Evolutionary conservation across 2,888 invertebrate genomes (phyloP), one percentile per base, ranked within the genome.

Genomic region (Harpalus rubripes): DNA sequence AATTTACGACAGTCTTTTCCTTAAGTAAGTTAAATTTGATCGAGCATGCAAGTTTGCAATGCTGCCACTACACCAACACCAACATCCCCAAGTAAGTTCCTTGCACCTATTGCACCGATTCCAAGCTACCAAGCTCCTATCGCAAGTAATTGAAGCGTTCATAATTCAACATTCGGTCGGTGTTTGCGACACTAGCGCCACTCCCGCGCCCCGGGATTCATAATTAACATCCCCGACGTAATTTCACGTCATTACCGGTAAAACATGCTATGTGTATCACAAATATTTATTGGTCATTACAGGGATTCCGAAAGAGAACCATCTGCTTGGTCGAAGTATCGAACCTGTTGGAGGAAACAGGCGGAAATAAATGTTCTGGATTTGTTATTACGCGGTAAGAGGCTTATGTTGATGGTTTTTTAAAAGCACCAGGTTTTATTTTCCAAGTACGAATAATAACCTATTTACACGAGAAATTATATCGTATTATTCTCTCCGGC

Each of bases 251-350:
- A 80, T 85, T 80, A 72, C 72, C 32, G 61, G 58, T 80, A 79
- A 80, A 85, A 85, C 58, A 68, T 68, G 72, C 59, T 44, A 85
- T 65, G 85, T 85, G 68, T 72, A 39, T 65, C 59, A 58, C 85
- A 72, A 80, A 85, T 85, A 85, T 85, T 85, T 85, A 85, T 85
- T 85, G 79, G 80, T 65, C 79, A 85, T 85, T 85, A 85, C 18
- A 18, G 59, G 72, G 72, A 74, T 74, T 74, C 16, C 12, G 58
- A 56, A 68, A 18, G 72, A n/a, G 65, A 18, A 16, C 41, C 44
- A 74, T 41, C 72, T 74, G 72, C 52, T 74, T 74, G 63, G 16
- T 44, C 72, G 44, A 74, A 74, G 18, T 74, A 74, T 74, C 72
- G 72, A 44, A 74, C 44, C 44, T 74, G 72, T 74, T 74, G 41